Evolutionary conservation across 2,888 invertebrate genomes (phyloP).

Genomic region (Dysmachus trigonus): DNA sequence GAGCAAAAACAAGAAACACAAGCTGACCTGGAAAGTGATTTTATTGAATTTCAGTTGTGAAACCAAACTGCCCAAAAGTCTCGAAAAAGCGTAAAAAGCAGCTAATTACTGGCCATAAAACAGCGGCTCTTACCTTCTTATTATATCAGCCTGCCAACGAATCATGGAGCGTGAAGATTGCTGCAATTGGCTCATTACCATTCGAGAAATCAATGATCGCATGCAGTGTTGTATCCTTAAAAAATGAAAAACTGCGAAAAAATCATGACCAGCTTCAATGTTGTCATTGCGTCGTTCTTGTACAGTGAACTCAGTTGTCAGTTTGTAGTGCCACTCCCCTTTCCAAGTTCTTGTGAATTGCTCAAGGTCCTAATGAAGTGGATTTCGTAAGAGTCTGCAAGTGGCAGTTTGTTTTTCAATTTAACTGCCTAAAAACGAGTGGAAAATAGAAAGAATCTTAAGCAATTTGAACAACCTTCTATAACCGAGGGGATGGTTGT

Average conservation of each 20-base stretch:
- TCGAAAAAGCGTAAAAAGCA: neutral
- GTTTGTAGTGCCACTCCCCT: neutral
- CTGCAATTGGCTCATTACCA: neutral
- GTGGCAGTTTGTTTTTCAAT: neutral
- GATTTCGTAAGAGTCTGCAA: neutral
- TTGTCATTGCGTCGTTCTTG: neutral
- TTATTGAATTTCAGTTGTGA: neutral
- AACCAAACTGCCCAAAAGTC: neutral
- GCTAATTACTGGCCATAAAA: neutral
- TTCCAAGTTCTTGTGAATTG: neutral
- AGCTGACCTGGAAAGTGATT: neutral
- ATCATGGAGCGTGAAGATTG: neutral
- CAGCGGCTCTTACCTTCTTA: neutral
- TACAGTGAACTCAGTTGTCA: neutral
- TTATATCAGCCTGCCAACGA: neutral
- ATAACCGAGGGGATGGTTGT: neutral
- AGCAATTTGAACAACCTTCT: neutral
- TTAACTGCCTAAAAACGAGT: neutral
- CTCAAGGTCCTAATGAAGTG: neutral
- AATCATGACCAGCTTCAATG: neutral
- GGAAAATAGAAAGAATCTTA: neutral
- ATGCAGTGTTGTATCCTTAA: neutral
- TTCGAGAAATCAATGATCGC: neutral
- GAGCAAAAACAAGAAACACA: neutral
- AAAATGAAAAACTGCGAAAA: neutral